These are phyloP conservation scores for Ibidorhyncha struthersii DNA, from an alignment of 2,113 vertebrate genomes.

Conservation along the genomic window DNA sequence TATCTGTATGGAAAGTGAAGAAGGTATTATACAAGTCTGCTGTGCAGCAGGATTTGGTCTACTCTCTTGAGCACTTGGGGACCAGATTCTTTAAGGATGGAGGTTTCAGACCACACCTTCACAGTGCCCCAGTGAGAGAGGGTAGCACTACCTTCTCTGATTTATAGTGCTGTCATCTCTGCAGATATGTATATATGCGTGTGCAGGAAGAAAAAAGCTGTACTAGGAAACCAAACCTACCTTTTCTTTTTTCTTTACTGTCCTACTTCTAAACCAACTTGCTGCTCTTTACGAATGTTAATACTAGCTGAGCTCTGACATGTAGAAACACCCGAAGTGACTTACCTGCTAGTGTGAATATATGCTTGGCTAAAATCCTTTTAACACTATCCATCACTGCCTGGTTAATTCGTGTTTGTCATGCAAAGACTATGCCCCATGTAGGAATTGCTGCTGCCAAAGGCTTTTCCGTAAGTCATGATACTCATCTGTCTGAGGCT, in stretches of 20 bases:
- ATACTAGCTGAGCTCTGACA: not conserved
- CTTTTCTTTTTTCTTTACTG: not conserved
- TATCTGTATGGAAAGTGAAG: not conserved
- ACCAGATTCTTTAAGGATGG: not conserved
- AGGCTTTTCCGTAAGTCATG: not conserved
- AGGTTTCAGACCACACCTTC: not conserved
- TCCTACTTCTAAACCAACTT: not conserved
- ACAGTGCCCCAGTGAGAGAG: not conserved
- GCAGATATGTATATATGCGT: not conserved
- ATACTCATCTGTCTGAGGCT: not conserved
- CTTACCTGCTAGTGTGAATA: not conserved
- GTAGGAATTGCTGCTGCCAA: not conserved
- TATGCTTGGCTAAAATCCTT: not conserved
- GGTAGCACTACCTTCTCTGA: not conserved
- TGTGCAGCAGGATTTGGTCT: not conserved
- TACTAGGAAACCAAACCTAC: not conserved
- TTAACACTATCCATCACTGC: not conserved
- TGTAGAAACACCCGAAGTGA: not conserved
- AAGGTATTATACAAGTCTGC: not conserved
- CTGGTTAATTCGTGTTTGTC: slow-evolving; percentile 2
- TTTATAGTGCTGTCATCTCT: not conserved
- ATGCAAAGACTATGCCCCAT: not conserved
- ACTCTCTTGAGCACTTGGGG: not conserved
- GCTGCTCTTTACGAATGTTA: not conserved
- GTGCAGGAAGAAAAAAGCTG: not conserved